Percentiles rank a stretch among this genome's conserved stretches.
phyloP scores from a whole-genome alignment of 2,113 vertebrate species.

The Cygnus buccinator region DNA sequence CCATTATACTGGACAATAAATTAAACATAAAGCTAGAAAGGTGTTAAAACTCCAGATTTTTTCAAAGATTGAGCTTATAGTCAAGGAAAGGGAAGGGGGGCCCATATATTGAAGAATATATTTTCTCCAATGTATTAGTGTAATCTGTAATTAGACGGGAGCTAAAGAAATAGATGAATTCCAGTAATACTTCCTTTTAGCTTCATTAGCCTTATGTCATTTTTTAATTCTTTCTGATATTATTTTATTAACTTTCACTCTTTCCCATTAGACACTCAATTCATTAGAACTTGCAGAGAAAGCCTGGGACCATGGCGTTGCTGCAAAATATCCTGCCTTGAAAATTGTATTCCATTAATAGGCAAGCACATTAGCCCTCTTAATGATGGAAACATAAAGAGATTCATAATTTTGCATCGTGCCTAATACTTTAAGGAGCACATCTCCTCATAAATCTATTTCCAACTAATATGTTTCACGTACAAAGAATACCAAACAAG shows the following conservation, averaged over 20 bases:
- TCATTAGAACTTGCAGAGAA: not conserved
- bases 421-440: not conserved
- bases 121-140: not conserved
- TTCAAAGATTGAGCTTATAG: not conserved
- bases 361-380: not conserved
- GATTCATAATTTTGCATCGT: not conserved
- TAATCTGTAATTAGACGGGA: not conserved
- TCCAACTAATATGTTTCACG: not conserved
- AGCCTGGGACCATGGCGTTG: not conserved
- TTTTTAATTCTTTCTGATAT: not conserved
- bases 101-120: not conserved
- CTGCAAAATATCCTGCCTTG: not conserved
- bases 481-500: not conserved
- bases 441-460: not conserved
- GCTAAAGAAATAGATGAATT: not conserved
- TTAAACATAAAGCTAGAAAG: not conserved
- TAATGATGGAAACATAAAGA: not conserved
- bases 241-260: not conserved
- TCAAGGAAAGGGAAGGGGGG: not conserved
- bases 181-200: not conserved
- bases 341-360: not conserved
- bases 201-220: not conserved
- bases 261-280: not conserved
- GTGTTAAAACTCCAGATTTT: not conserved
- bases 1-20: not conserved